Conservation (phyloP, 1,140 invertebrate genomes). For the Drosophila persimilis region DNA sequence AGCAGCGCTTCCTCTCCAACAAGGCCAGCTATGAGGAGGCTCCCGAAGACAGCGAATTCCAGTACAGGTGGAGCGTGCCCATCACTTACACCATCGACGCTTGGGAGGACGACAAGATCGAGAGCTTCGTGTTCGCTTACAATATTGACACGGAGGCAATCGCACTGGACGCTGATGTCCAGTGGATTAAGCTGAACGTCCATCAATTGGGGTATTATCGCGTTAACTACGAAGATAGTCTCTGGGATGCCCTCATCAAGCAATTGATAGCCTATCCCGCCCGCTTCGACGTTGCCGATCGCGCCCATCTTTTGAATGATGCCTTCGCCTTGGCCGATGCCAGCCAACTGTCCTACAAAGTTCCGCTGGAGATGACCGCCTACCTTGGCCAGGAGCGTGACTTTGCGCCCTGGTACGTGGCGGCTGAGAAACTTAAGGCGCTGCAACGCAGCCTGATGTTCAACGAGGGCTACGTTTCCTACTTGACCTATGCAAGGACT, state of each 20-base stretch:
- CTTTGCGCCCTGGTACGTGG: slow-evolving; percentile 89
- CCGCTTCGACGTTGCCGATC: slow-evolving; percentile 88
- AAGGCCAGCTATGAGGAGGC: slow-evolving; percentile 84
- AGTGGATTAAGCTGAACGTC: slow-evolving; percentile 93
- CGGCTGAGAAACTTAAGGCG: slow-evolving; percentile 84
- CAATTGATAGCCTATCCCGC: slow-evolving; percentile 81
- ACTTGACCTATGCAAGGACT: slow-evolving; percentile 85
- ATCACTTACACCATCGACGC: slow-evolving; percentile 86
- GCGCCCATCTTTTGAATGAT: slow-evolving; percentile 93
- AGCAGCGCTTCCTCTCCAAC: slow-evolving; percentile 89
- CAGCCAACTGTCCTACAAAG: slow-evolving; percentile 86
- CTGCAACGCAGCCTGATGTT: slow-evolving; percentile 85
- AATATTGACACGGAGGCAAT: slow-evolving; percentile 23
- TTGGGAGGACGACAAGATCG: slow-evolving; percentile 83
- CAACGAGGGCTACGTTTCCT: slow-evolving; percentile 85
- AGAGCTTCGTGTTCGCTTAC: slow-evolving; percentile 69
- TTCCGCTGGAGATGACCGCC: slow-evolving; percentile 87
- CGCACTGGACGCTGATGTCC: slow-evolving; percentile 49
- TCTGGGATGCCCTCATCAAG: slow-evolving; percentile 88
- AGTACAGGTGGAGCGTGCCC: slow-evolving; percentile 92
- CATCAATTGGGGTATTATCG: slow-evolving; percentile 94
- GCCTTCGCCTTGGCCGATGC: slow-evolving; percentile 92
- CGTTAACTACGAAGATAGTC: slow-evolving; percentile 89
- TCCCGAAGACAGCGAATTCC: slow-evolving; percentile 84
- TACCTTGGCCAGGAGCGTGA: slow-evolving; percentile 88